Base-by-base conservation (phyloP, 2,888 invertebrate species). In the Eupeodes latifasciatus region DNA sequence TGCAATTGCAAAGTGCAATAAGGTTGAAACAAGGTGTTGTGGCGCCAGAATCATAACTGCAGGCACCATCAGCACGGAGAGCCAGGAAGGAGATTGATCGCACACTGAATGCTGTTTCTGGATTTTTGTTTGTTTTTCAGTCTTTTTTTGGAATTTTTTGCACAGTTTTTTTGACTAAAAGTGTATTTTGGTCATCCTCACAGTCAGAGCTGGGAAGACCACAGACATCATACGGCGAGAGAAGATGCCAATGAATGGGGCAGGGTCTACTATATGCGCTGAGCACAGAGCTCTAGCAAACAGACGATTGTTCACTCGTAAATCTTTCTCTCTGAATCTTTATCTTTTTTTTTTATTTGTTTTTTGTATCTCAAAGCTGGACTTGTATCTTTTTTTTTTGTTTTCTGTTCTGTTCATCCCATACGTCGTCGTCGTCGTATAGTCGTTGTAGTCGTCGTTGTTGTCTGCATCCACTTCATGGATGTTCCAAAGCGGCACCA, bases 1-100 rank as follows among this genome's bases (percentile, higher is more conserved):
- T 81, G 76, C 85, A 89, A 85, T 89, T 85, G 85, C 85, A 66
- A 81, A 71, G 85, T 89, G 89, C 89, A 85, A 79, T 79, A 85
- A 85, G 88, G 74, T 81, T 89, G 53, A 78, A 82, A 89, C 85
- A 85, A 89, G 89, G 89, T 89, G 89, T 89, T 89, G 89, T 89
- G 89, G 89, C 89, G 89, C 89, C 89, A 89, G 89, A 85, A 81
- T 89, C 85, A 89, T 89, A 89, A 89, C 89, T 89, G 89, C 89
- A 85, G 79, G 89, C 85, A 85, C 75, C 85, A 84, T 80, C 67
- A 74, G 75, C 49, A 71, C 75, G 79, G 83, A 76, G 85, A 72
- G 62, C 44, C 72, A 82, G 89, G 72, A 81, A 82, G 85, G 83
- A 85, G 85, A 89, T 89, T 89, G 89, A 89, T 89, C 89, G 89